Percentiles rank a stretch among this genome's conserved stretches.
phyloP scores from a whole-genome alignment of 30 jellyfish, hydroid and myxozoan species.

The Hydra vulgaris region DNA sequence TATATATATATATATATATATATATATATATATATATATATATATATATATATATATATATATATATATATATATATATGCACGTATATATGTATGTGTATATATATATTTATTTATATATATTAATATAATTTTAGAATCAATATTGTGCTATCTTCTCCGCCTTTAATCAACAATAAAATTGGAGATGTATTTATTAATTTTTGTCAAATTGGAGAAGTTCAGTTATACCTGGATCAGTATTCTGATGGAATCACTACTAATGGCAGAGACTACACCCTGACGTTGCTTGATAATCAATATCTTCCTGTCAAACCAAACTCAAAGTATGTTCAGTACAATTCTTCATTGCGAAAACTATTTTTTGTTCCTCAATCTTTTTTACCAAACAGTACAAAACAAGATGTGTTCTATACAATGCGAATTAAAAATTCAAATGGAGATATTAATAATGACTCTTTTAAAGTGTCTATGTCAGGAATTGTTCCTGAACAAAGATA shows the following conservation, averaged over 20 bases:
- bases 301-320: background rate
- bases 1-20: no score
- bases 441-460: slow-evolving; percentile 7
- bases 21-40: no score
- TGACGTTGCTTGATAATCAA: slow-evolving; percentile 17
- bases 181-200: background rate
- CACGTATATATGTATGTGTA: no score
- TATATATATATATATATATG: no score
- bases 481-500: slow-evolving; percentile 3
- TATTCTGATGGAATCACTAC: slow-evolving; percentile 12
- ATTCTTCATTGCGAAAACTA: background rate
- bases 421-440: slow-evolving; percentile 10
- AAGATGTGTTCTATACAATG: background rate
- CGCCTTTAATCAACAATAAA: background rate
- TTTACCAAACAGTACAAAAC: background rate
- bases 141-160: background rate
- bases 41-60: no score
- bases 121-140: no score
- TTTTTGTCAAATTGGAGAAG: background rate
- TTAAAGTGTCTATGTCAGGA: background rate
- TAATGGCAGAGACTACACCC: background rate
- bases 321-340: slow-evolving; percentile 9
- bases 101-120: no score
- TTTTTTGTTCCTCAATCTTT: slow-evolving; percentile 4
- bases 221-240: background rate